Base-by-base conservation (phyloP, 1,140 invertebrate genomes). In the Copidosoma floridanum region DNA sequence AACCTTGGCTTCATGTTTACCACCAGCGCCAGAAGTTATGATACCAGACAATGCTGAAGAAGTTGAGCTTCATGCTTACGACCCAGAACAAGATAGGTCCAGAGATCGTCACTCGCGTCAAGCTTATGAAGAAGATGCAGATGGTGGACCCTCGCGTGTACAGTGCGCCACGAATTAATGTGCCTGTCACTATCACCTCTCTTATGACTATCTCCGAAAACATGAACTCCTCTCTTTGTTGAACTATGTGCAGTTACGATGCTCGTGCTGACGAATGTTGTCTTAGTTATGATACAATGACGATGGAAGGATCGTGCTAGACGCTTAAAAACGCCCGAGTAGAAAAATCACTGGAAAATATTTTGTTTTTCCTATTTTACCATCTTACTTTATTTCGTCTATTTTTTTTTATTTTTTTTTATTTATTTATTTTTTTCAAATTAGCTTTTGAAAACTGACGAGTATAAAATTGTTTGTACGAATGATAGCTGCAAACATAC, bases 101-200 rank as follows among this genome's bases (percentile, higher is more conserved):
- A 82, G 85, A 47, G 81, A 86, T 48, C 83, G 84, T 37, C 81
- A 84, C 24, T 83, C 71, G 66, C 80, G 84, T 59, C 81, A 83
- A 57, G 83, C 83, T 2, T 89, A 90, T 64, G 89, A 93, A 26
- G 91, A 94, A 69, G 90, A 93, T 40, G n/a, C n/a, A n/a, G 87
- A 89, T n/a, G 83, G 84, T n/a, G 76, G 86, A 40, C 83, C 87
- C 58, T 83, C 86, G 63, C 83, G 88, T 65, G 92, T 96, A 37
- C 93, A 96, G 79, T 97, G 94, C 82, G 91, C 93, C 65, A 89
- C 91, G 50, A 89, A 92, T 79, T 95, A 93, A 83, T 16, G 46
- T 16, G 21, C 20, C 21, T n/a, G n/a, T n/a, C n/a, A n/a, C n/a
- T n/a, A n/a, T n/a, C n/a, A n/a, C n/a, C n/a, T n/a, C n/a, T n/a